phyloP scores from a whole-genome alignment of 2,888 invertebrate genomes.

The Orthosia incerta region DNA sequence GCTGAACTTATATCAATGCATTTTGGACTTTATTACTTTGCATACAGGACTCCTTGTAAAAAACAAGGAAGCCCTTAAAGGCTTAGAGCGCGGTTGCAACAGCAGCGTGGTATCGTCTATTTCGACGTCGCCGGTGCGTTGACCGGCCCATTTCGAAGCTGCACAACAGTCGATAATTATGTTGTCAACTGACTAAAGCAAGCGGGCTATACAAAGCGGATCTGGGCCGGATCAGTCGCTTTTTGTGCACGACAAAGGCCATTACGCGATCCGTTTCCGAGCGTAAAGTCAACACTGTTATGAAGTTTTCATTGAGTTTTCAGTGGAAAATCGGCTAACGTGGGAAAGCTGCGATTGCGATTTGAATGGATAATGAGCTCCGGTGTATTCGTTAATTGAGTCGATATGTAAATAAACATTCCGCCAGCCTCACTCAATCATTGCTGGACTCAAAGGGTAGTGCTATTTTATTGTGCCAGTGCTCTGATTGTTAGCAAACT shows the following conservation, averaged over 20 bases:
- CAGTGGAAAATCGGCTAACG: slow-evolving; percentile 86
- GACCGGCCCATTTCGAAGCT: slow-evolving; percentile 80
- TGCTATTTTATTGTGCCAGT: slow-evolving; percentile 78
- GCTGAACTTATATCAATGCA: slow-evolving; percentile 28
- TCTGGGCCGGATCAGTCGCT: slow-evolving; percentile 87
- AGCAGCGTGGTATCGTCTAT: slow-evolving; percentile 71
- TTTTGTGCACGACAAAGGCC: slow-evolving; percentile 89
- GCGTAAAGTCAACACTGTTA: slow-evolving; percentile 88
- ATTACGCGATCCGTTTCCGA: slow-evolving; percentile 88
- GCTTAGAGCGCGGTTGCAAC: slow-evolving; percentile 64
- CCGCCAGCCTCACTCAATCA: slow-evolving; percentile 78
- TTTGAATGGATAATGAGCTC: slow-evolving; percentile 89
- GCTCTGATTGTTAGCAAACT: slow-evolving; percentile 79
- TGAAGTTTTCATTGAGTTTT: slow-evolving; percentile 88
- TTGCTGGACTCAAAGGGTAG: slow-evolving; percentile 82
- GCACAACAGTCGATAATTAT: slow-evolving; percentile 85
- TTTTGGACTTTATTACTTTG: slow-evolving; percentile 51
- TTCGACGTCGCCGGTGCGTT: slow-evolving; percentile 76
- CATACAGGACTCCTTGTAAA: slow-evolving; percentile 43
- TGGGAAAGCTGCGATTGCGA: slow-evolving; percentile 84
- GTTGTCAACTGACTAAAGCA: slow-evolving; percentile 88
- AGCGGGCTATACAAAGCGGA: slow-evolving; percentile 86
- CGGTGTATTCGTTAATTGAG: slow-evolving; percentile 87
- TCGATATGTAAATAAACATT: slow-evolving; percentile 88
- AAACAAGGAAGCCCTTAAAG: slow-evolving; percentile 69